Evolutionary conservation across 1,140 invertebrate species (phyloP).

Genomic region (Musca vetustissima): DNA sequence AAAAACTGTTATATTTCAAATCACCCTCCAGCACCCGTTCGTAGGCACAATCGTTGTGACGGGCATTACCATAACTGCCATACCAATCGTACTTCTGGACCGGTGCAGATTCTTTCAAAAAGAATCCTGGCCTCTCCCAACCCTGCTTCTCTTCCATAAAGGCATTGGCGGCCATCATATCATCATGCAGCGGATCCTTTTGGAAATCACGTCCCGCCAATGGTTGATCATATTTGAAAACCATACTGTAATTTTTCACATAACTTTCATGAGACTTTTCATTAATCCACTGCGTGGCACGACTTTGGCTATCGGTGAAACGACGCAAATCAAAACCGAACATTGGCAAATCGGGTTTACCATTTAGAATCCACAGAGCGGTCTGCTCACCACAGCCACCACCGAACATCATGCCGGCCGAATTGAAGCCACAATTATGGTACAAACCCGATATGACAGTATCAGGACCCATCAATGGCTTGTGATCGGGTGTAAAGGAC

Average conservation of each 20-base stretch:
- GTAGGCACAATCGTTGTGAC: conserved; percentile 68
- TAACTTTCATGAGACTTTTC: conserved; percentile 86
- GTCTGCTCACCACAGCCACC: conserved; percentile 83
- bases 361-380: conserved; percentile 80
- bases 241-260: conserved; percentile 81
- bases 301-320: conserved; percentile 71
- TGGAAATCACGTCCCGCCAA: conserved; percentile 76
- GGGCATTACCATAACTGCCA: conserved; percentile 70
- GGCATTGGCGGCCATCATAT: conserved; percentile 60
- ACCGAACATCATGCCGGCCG: conserved; percentile 86
- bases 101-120: conserved; percentile 58
- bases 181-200: conserved; percentile 70
- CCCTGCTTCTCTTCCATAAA: conserved; percentile 84
- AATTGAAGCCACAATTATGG: conserved; percentile 86
- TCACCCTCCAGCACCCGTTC: conserved; percentile 70
- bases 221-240: conserved; percentile 83
- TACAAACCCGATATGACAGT: conserved; percentile 61
- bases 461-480: conserved; percentile 70
- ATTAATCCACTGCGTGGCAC: conserved; percentile 70
- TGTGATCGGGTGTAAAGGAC: conserved; percentile 88
- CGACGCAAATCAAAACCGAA: conserved; percentile 80
- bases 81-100: conserved; percentile 79
- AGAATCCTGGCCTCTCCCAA: conserved; percentile 82
- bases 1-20: conserved; percentile 74
- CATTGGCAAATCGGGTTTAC: conserved; percentile 81